Percentiles rank a stretch among this genome's conserved stretches.
These are phyloP conservation scores for Yponomeuta plumbellus DNA, from an alignment of 2,888 invertebrate genomes.

Conservation along the genomic window DNA sequence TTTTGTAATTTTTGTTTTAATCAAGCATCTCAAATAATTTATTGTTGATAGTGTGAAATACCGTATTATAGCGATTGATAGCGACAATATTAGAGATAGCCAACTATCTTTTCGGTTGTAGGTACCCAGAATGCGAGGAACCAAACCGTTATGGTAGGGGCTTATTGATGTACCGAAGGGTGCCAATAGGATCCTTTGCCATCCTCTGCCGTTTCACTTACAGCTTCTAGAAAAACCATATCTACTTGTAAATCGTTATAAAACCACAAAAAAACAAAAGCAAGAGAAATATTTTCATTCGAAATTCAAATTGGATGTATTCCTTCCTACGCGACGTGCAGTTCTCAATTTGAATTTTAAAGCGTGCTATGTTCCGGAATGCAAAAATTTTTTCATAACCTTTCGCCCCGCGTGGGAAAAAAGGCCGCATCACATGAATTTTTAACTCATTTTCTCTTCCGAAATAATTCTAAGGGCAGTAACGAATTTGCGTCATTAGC, in stretches of 20 bases:
- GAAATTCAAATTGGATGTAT: constrained; percentile 16
- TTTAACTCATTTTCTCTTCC: not conserved
- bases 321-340: constrained; percentile 11
- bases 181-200: too few relatives aligned
- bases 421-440: not conserved
- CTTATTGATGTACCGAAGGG: too few relatives aligned
- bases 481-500: not conserved
- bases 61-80: too few relatives aligned
- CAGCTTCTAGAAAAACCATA: not conserved
- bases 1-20: too few relatives aligned
- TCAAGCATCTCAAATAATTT: too few relatives aligned
- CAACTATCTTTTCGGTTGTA: too few relatives aligned
- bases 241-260: constrained; percentile 24
- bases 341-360: constrained; percentile 34
- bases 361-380: constrained; percentile 13
- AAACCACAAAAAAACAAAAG: constrained; percentile 18
- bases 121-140: too few relatives aligned
- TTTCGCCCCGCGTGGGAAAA: not conserved
- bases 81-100: too few relatives aligned
- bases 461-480: not conserved
- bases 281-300: constrained; percentile 11
- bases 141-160: too few relatives aligned
- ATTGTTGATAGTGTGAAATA: too few relatives aligned
- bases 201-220: too few relatives aligned
- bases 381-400: constrained; percentile 1